Evolutionary conservation across 2,113 vertebrate species (phyloP).

Genomic region (Mustela nigripes): DNA sequence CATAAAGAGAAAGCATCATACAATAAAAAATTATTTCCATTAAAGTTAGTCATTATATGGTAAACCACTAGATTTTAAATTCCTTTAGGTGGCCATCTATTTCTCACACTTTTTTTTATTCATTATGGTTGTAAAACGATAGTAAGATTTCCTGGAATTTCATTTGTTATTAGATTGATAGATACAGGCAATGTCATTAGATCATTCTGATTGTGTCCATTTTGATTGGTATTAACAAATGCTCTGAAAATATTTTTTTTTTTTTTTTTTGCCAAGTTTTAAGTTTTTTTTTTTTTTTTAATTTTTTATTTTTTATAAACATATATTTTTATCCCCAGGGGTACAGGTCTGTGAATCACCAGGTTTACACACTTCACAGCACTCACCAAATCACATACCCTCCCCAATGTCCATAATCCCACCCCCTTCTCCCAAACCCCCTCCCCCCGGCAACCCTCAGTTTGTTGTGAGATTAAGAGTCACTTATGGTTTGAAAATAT

Average conservation of each 20-base stretch:
- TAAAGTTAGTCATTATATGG: not conserved
- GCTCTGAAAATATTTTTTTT: not conserved
- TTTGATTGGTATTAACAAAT: not conserved
- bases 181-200: not conserved
- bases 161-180: not conserved
- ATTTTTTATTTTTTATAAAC: too few relatives aligned
- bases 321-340: too few relatives aligned
- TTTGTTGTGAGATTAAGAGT: too few relatives aligned
- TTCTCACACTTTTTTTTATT: conserved; percentile 39
- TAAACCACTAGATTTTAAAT: not conserved
- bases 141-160: not conserved
- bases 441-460: too few relatives aligned
- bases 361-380: too few relatives aligned
- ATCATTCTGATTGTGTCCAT: not conserved
- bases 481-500: too few relatives aligned
- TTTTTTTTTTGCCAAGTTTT: too few relatives aligned
- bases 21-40: not conserved
- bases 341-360: too few relatives aligned
- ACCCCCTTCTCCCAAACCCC: too few relatives aligned
- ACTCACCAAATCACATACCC: too few relatives aligned
- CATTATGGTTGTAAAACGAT: not conserved
- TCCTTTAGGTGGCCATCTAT: not conserved
- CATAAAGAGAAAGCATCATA: not conserved
- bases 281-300: too few relatives aligned
- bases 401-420: too few relatives aligned